Percentiles rank a stretch among this genome's conserved stretches.
These are phyloP conservation scores for Dissostichus mawsoni DNA, from an alignment of 2,113 vertebrate genomes.

Conservation along the genomic window DNA sequence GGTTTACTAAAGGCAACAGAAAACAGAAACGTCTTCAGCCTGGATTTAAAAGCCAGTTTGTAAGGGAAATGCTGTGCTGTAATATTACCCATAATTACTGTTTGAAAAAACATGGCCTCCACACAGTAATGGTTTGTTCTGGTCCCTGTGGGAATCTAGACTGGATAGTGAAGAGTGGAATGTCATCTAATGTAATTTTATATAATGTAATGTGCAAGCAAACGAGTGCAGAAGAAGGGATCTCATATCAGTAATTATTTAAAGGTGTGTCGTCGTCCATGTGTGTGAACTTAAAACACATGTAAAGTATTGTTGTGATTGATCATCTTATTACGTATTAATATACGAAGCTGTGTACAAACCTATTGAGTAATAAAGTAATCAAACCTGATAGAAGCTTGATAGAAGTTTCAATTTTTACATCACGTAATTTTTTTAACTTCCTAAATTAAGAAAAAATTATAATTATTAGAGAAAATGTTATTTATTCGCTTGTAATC, in stretches of 20 bases:
- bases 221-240: slow-evolving; percentile 8
- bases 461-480: too few species aligned
- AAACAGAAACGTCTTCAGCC: too few species aligned
- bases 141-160: slow-evolving; percentile 8
- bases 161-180: background rate
- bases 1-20: too few species aligned
- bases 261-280: background rate
- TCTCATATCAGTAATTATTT: background rate
- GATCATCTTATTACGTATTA: background rate
- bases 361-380: background rate
- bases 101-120: background rate
- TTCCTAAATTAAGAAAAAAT: too few species aligned
- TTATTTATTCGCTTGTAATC: too few species aligned
- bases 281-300: background rate
- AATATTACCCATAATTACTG: slow-evolving; percentile 17
- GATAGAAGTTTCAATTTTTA: background rate
- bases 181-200: background rate
- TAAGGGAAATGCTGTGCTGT: background rate
- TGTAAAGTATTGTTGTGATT: background rate
- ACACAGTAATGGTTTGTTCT: slow-evolving; percentile 7
- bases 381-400: background rate
- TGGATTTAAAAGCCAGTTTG: too few species aligned
- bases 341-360: background rate
- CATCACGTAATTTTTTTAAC: too few species aligned
- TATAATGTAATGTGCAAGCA: background rate